Base-by-base conservation (phyloP, 2,113 vertebrate species). In the Deroptyus accipitrinus region DNA sequence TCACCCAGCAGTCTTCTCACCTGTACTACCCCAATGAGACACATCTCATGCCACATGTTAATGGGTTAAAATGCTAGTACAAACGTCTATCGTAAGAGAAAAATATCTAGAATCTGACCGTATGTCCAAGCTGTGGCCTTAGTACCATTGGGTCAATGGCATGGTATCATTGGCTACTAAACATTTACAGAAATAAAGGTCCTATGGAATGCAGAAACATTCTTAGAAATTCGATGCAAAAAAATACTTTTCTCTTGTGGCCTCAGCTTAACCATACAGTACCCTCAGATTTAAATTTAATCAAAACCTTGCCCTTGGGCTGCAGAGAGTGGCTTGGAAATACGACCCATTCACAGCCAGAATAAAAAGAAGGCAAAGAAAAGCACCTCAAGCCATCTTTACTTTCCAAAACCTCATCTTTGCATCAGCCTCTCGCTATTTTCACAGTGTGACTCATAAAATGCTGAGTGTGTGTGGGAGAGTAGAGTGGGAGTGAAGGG, bases 371-470 rank as follows among this genome's bases (percentile, higher is more conserved):
- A 54, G 17, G 54, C 41, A 88, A 85, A 67, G 75, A 70, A 85
- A 87, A 80, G 30, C 48, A 52, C 16, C 42, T 94, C 42, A 49
- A 88, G 62, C 14, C 33, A 31, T 79, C 66, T 76, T 92, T 61
- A 28, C 66, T 82, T 95, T 72, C 62, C 49, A 76, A 95, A 90
- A 86, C 20, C 64, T 64, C 39, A 61, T 80, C 73, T 95, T 88
- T 88, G 67, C 46, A 89, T 84, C 86, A 84, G 62, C 57, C 27
- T 90, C 80, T 72, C 10, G 4, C 31, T 95, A 83, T 93, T 96
- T 86, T 96, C 9, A 6, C 72, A 90, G 82, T 28, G 64, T 97
- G 95, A 97, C 86, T 96, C 94, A 97, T 91, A 87, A 79, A 89
- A 91, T 52, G 18, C 62, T 89, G 77, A 81, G 78, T 54, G 81